These are phyloP conservation scores for Athene cunicularia DNA, from an alignment of 2,113 vertebrate genomes.

Conservation along the genomic window DNA sequence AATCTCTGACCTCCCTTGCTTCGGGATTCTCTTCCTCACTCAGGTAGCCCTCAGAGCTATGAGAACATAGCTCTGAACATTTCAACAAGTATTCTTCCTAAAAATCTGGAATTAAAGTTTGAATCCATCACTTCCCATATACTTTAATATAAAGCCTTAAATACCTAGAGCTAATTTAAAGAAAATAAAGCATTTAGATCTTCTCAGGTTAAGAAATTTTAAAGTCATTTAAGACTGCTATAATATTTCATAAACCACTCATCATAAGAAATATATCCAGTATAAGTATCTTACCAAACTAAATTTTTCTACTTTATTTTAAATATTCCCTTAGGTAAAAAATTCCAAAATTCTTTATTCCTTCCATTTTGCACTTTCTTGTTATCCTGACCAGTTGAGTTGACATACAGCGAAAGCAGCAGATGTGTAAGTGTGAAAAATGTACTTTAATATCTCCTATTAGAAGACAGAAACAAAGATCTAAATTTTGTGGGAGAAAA, in stretches of 20 bases:
- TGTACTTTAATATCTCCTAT: background rate
- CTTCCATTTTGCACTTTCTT: background rate
- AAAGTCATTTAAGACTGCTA: background rate
- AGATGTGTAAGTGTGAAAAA: background rate
- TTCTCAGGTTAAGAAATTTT: background rate
- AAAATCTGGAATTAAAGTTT: background rate
- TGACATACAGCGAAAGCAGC: background rate
- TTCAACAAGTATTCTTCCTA: background rate
- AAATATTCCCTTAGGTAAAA: background rate
- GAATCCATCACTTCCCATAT: background rate
- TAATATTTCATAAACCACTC: background rate
- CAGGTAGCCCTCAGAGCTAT: accelerated
- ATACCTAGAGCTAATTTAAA: background rate
- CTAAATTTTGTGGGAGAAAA: background rate
- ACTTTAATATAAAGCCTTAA: background rate
- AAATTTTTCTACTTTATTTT: background rate
- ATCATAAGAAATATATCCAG: background rate
- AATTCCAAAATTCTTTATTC: background rate
- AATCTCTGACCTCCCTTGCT: background rate
- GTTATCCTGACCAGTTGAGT: background rate
- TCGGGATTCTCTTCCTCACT: background rate
- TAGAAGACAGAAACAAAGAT: background rate
- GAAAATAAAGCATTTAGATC: background rate
- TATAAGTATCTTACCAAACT: background rate
- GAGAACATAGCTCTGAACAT: background rate